phyloP scores from a whole-genome alignment of 2,888 invertebrate genomes.

The Petrolisthes cinctipes region DNA sequence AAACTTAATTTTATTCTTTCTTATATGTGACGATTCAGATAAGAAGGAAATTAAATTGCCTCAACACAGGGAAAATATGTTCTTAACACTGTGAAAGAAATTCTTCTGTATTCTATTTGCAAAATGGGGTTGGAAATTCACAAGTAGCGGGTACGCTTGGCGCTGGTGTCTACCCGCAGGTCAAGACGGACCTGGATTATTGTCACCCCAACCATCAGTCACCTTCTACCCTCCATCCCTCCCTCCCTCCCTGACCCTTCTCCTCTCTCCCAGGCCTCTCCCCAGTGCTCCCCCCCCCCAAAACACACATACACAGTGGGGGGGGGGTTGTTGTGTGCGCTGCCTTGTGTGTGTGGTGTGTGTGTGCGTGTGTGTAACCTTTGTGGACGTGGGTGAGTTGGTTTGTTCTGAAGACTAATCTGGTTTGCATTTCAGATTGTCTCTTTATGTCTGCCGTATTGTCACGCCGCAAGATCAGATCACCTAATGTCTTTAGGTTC shows the following conservation, averaged over 20 bases:
- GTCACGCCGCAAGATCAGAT: too few species aligned
- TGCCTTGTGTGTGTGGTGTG: constrained; percentile 16
- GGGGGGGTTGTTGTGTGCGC: neutral
- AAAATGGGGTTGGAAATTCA: too few species aligned
- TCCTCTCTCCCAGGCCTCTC: neutral
- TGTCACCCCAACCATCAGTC: neutral
- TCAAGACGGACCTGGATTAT: neutral
- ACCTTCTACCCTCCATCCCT: neutral
- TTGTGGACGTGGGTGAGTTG: neutral
- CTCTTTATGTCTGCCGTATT: neutral
- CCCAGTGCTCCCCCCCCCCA: neutral
- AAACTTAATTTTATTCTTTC: too few species aligned
- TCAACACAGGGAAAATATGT: too few species aligned
- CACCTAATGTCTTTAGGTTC: too few species aligned
- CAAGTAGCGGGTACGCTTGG: too few species aligned
- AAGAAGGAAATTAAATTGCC: too few species aligned
- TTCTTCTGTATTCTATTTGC: too few species aligned
- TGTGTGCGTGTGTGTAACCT: constrained; percentile 2
- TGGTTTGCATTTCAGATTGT: neutral
- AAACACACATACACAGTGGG: constrained; percentile 4
- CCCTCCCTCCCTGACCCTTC: neutral
- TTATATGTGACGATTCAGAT: too few species aligned
- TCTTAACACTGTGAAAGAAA: too few species aligned
- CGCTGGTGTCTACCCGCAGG: too few species aligned
- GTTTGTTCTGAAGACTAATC: neutral